Conservation (phyloP, 2,888 invertebrate species). For the Noctuana brunneofusca region DNA sequence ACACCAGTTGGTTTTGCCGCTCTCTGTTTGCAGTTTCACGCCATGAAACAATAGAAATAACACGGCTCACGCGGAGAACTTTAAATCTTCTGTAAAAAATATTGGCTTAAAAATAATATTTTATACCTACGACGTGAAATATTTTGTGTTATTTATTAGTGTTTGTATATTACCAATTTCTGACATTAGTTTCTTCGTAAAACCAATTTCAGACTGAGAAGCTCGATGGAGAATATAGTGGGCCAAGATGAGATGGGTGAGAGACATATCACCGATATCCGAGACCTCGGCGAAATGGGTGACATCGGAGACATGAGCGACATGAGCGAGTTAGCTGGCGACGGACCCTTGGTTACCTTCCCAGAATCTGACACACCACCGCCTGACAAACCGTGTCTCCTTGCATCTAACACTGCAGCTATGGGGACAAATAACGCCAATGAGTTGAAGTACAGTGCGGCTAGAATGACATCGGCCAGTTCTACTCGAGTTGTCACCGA, state of each 20-base stretch:
- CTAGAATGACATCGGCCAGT: conserved; percentile 89
- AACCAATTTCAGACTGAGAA: conserved; percentile 81
- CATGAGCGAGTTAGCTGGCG: conserved; percentile 69
- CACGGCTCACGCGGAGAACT: conserved; percentile 55
- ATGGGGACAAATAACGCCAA: conserved; percentile 80
- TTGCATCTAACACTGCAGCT: conserved; percentile 69
- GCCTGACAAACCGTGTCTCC: conserved; percentile 75
- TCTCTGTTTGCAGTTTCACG: conserved; percentile 73
- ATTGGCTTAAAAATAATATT: neutral
- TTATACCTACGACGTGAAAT: neutral
- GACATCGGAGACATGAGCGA: conserved; percentile 79
- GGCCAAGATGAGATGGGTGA: conserved; percentile 83
- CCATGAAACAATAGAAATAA: conserved; percentile 77
- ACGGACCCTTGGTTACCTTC: conserved; percentile 90
- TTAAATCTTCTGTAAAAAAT: conserved; percentile 32
- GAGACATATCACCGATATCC: conserved; percentile 72
- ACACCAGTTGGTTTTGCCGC: conserved; percentile 68
- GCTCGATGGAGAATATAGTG: conserved; percentile 90
- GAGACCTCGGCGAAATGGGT: conserved; percentile 76
- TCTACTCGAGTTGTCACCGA: conserved; percentile 90
- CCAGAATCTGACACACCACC: conserved; percentile 91
- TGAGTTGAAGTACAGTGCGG: conserved; percentile 92
- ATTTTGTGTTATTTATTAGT: neutral
- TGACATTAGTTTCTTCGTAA: neutral
- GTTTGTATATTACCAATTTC: conserved; percentile 1